Percentiles rank a stretch among this genome's conserved stretches.
phyloP scores from a whole-genome alignment of 2,888 invertebrate species.

The Baccha elongata region DNA sequence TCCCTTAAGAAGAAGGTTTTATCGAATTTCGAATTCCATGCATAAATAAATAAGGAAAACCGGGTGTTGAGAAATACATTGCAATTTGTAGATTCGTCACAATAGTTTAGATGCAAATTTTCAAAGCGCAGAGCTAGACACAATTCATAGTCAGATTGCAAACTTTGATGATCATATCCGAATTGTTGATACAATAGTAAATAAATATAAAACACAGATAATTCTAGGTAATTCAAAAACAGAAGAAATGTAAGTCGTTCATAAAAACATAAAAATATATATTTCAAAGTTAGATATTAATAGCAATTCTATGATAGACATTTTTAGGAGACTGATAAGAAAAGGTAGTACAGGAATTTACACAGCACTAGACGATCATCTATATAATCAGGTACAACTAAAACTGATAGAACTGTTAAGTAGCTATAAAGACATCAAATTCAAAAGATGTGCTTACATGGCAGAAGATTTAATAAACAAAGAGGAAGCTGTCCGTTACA shows the following conservation, averaged over 20 bases:
- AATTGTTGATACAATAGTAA: neutral
- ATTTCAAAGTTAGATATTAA: slow-evolving; percentile 21
- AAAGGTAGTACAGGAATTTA: slow-evolving; percentile 40
- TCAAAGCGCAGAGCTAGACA: no score
- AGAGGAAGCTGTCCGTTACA: slow-evolving; percentile 14
- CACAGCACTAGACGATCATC: slow-evolving; percentile 8
- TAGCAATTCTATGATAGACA: slow-evolving; percentile 5
- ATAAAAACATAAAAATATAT: slow-evolving; percentile 10
- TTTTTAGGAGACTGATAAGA: slow-evolving; percentile 21
- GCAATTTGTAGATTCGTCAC: no score
- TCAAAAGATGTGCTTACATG: slow-evolving; percentile 21
- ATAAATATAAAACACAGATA: no score
- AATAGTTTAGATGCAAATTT: no score
- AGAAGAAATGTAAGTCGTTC: no score
- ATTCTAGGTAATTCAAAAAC: no score
- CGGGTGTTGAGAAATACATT: no score
- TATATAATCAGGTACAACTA: slow-evolving; percentile 25
- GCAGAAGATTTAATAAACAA: slow-evolving; percentile 37
- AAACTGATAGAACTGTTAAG: slow-evolving; percentile 28
- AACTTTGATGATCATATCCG: no score
- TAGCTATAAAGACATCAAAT: neutral
- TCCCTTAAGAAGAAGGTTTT: no score
- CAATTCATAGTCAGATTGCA: no score
- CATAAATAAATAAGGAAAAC: no score
- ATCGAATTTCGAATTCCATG: no score